These are phyloP conservation scores for Eristalis arbustorum DNA, from an alignment of 2,888 invertebrate species.

Conservation along the genomic window DNA sequence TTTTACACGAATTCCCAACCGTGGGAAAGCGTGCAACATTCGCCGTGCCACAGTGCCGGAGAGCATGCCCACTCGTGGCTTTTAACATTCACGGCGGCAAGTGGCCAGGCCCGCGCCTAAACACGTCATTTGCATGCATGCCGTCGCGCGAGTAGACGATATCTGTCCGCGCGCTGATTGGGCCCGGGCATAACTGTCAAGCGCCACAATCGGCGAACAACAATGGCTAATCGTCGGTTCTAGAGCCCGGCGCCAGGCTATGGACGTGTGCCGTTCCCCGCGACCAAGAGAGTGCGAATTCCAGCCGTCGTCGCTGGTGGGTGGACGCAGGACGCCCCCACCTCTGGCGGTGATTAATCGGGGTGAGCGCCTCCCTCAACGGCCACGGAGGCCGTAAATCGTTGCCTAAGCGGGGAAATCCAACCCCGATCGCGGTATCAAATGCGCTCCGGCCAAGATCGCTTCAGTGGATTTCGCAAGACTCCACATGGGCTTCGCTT, in stretches of 20 bases:
- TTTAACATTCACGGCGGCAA: conserved; percentile 41
- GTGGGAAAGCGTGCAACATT: neutral
- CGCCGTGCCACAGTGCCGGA: neutral
- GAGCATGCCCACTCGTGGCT: neutral
- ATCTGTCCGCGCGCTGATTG: neutral
- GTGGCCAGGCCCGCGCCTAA: conserved; percentile 43
- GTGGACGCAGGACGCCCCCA: neutral
- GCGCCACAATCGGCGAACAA: neutral
- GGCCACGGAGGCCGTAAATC: neutral
- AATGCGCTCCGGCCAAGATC: neutral
- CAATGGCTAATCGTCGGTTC: neutral
- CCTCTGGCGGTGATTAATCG: neutral
- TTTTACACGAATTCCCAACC: neutral
- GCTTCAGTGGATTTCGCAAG: neutral
- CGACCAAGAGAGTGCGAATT: neutral
- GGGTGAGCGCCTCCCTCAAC: neutral
- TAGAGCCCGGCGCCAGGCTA: neutral
- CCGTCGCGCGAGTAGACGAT: neutral
- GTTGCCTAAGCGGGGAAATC: neutral
- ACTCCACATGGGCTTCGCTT: neutral
- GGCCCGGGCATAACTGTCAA: neutral
- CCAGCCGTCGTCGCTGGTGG: neutral
- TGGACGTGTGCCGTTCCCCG: neutral
- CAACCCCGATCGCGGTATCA: neutral
- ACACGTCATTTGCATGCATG: conserved; percentile 63